Evolutionary conservation across 2,888 invertebrate species (phyloP).

Genomic region (Parnassius apollo): DNA sequence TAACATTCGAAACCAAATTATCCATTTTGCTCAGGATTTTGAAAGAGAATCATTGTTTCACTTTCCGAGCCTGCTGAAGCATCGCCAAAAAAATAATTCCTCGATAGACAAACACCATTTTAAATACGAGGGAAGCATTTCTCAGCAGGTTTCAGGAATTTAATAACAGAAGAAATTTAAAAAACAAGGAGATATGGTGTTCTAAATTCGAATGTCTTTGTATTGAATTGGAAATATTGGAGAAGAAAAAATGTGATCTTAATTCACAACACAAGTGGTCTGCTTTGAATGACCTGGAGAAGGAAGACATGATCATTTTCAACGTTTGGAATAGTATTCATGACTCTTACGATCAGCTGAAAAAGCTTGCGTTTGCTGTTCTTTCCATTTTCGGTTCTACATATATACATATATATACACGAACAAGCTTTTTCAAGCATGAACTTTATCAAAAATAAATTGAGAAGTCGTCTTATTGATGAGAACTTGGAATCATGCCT

Average conservation of each 20-base stretch:
- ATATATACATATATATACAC: no score
- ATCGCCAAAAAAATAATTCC: constrained; percentile 3
- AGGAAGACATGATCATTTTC: constrained; percentile 5
- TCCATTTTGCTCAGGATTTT: no score
- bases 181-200: constrained; percentile 1
- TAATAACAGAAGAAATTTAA: not conserved
- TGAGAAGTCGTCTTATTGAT: no score
- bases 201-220: constrained; percentile 3
- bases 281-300: constrained; percentile 7
- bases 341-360: constrained; percentile 4
- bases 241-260: constrained; percentile 10
- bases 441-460: no score
- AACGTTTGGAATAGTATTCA: constrained; percentile 3
- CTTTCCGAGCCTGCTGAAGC: constrained; percentile 3
- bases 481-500: no score
- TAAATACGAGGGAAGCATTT: not conserved
- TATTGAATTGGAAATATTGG: constrained; percentile 9
- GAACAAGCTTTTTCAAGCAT: no score
- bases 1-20: not conserved
- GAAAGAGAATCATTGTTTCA: no score
- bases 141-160: not conserved
- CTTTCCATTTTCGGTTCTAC: not conserved
- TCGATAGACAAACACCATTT: not conserved
- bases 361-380: not conserved
- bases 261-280: constrained; percentile 9